Percentiles rank a stretch among this genome's conserved stretches.
phyloP scores from a whole-genome alignment of 2,888 invertebrate genomes.

The Baccha elongata region DNA sequence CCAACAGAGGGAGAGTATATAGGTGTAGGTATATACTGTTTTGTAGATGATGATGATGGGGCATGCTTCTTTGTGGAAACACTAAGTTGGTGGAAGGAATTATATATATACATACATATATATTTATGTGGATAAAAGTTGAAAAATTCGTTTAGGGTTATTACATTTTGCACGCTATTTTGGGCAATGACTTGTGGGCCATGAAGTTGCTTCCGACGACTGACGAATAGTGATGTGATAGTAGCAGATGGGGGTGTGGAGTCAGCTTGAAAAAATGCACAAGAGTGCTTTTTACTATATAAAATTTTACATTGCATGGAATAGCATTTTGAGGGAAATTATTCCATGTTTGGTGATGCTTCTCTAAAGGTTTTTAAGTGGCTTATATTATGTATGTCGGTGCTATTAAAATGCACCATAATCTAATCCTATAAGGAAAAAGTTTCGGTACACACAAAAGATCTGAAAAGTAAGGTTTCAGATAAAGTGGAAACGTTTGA shows the following conservation, averaged over 20 bases:
- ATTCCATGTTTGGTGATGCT: not conserved
- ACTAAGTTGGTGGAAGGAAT: constrained; percentile 28
- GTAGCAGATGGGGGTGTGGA: not conserved
- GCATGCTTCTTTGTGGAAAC: constrained; percentile 54
- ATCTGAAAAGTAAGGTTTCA: not conserved
- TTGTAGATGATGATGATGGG: constrained; percentile 32
- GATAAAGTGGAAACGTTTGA: not conserved
- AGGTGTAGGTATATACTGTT: constrained; percentile 16
- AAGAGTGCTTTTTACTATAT: not conserved
- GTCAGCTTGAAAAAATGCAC: too few relatives aligned
- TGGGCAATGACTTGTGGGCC: constrained; percentile 65
- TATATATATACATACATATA: not conserved
- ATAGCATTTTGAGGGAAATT: constrained; percentile 15
- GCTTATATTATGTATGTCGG: not conserved
- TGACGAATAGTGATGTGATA: not conserved
- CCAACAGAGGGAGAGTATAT: not conserved
- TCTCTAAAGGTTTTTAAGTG: constrained; percentile 5
- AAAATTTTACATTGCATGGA: constrained; percentile 25
- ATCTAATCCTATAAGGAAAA: not conserved
- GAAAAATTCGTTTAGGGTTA: constrained; percentile 71
- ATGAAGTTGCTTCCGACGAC: constrained; percentile 46
- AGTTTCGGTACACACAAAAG: not conserved
- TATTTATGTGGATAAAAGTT: constrained; percentile 23
- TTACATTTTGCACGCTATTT: constrained; percentile 71
- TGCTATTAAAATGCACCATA: not conserved